Percentiles rank a stretch among this genome's conserved stretches.
Conservation (phyloP, 2,888 invertebrate genomes). For the Drosophila fulvimacula region DNA sequence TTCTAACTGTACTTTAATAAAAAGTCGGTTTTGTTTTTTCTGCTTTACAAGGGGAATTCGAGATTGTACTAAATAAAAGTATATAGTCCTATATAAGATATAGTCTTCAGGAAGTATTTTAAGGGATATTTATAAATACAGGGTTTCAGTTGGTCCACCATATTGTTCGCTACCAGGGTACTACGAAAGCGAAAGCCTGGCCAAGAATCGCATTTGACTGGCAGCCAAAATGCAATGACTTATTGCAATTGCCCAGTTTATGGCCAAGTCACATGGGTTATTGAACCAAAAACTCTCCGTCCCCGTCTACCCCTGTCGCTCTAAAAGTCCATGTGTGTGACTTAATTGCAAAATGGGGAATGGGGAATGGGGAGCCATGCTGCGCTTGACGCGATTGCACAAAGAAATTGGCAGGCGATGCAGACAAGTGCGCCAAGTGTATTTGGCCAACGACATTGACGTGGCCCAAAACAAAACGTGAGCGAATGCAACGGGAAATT, state of each 20-base stretch:
- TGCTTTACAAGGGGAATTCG: not conserved
- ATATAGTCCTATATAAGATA: too few relatives aligned
- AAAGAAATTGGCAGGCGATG: conserved; percentile 68
- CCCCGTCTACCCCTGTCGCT: not conserved
- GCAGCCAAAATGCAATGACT: conserved; percentile 31
- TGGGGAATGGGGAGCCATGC: conserved; percentile 33
- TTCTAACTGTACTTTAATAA: not conserved
- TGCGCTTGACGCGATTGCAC: conserved; percentile 63
- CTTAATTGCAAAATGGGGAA: conserved; percentile 48
- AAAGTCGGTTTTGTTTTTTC: not conserved
- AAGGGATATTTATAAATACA: not conserved
- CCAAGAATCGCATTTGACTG: conserved; percentile 44
- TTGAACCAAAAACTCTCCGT: conserved; percentile 33
- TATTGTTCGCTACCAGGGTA: too few relatives aligned
- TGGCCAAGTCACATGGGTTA: conserved; percentile 27
- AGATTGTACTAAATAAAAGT: fast-evolving
- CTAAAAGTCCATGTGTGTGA: conserved; percentile 10
- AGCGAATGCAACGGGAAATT: conserved; percentile 50
- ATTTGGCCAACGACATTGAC: conserved; percentile 62
- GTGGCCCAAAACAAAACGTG: conserved; percentile 56
- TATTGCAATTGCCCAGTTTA: conserved; percentile 26
- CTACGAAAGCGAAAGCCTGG: conserved; percentile 45
- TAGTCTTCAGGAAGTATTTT: too few relatives aligned
- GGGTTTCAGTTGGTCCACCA: too few relatives aligned
- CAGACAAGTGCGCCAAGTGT: conserved; percentile 47